Evolutionary conservation across 2,888 invertebrate genomes (phyloP).

Genomic region (Oligia strigilis): DNA sequence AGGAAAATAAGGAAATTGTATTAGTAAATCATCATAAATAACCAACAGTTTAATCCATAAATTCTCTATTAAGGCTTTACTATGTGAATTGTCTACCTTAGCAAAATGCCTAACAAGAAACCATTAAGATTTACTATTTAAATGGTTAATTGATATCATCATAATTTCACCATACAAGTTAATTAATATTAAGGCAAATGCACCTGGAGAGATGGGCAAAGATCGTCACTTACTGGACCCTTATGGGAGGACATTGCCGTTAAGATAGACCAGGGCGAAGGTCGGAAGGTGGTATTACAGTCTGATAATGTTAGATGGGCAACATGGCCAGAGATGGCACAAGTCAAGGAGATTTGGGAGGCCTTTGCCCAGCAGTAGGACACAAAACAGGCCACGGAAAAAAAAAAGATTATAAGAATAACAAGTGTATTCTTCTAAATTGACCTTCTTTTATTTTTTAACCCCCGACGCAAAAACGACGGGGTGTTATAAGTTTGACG

Average conservation of each 20-base stretch:
- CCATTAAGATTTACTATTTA: background rate
- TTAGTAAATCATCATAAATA: background rate
- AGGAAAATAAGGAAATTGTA: conserved; percentile 16
- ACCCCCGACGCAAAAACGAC: too few species aligned
- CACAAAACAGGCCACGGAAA: background rate
- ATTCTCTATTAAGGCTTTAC: background rate
- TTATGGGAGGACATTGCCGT: background rate
- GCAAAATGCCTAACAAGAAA: background rate
- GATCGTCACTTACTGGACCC: background rate
- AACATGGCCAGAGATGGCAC: background rate
- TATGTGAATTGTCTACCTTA: background rate
- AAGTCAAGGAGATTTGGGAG: background rate
- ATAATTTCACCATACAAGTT: background rate
- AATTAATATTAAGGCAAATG: background rate
- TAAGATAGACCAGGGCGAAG: too few species aligned
- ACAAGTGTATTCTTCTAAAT: background rate
- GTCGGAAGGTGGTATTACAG: background rate
- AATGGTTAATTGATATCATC: background rate
- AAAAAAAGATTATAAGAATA: background rate
- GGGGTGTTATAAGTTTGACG: too few species aligned
- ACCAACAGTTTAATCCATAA: background rate
- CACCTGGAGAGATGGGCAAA: background rate
- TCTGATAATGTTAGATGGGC: background rate
- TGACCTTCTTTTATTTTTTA: background rate
- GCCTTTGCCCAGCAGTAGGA: background rate